Conservation (phyloP, 1,140 invertebrate species). For the Phymastichus coffea region DNA sequence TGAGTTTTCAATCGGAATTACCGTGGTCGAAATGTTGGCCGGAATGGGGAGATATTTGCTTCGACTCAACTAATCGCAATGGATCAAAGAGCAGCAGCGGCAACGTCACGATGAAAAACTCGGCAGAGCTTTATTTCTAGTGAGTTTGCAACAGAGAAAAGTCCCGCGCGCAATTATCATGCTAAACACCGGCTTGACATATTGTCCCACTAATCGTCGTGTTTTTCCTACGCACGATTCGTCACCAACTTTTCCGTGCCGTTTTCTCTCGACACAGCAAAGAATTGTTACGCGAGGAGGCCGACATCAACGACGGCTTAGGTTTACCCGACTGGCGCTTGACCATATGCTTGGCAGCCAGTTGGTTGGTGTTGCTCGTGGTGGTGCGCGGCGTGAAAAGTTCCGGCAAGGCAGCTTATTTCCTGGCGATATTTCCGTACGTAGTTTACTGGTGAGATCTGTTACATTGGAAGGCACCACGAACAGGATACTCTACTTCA, state of each 20-base stretch:
- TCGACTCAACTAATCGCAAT: conserved; percentile 32
- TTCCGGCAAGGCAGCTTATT: conserved; percentile 77
- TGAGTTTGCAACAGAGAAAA: conserved; percentile 41
- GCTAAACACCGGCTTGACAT: background rate
- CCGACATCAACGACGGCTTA: conserved; percentile 70
- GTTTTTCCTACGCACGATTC: background rate
- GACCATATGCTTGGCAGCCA: conserved; percentile 70
- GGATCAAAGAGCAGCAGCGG: background rate
- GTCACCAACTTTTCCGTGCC: too few relatives aligned
- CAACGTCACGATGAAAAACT: conserved; percentile 46
- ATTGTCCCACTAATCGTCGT: background rate
- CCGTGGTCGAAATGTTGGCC: conserved; percentile 67
- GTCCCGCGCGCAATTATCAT: background rate
- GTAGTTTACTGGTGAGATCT: conserved; percentile 72
- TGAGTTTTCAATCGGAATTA: conserved; percentile 64
- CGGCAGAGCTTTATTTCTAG: conserved; percentile 64
- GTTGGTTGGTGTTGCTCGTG: conserved; percentile 77
- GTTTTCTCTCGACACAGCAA: conserved; percentile 52
- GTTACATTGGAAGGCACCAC: conserved; percentile 73
- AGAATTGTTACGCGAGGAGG: conserved; percentile 66
- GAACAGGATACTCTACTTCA: conserved; percentile 73
- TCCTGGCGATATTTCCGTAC: conserved; percentile 84
- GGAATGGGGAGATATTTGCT: conserved; percentile 58
- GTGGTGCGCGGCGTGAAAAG: conserved; percentile 78
- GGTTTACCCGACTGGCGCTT: conserved; percentile 77